These are phyloP conservation scores for Neosalanx taihuensis DNA, from an alignment of 2,797 vertebrate species.

Conservation along the genomic window DNA sequence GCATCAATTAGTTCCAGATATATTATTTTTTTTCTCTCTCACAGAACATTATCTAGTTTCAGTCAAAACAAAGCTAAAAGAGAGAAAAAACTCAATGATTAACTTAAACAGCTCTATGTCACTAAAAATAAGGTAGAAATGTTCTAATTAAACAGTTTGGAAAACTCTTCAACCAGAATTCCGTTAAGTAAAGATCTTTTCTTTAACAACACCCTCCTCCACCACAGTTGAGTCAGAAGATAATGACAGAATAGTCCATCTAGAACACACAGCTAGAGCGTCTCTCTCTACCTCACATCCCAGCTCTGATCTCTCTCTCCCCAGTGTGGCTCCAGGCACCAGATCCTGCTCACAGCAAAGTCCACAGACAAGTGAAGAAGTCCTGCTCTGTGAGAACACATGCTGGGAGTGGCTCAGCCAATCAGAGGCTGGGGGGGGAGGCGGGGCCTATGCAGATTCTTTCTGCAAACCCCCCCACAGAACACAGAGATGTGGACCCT, in stretches of 20 bases:
- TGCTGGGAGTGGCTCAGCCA: slow-evolving; percentile 47
- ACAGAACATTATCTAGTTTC: not conserved
- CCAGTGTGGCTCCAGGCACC: slow-evolving; percentile 58
- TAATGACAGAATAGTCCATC: slow-evolving; percentile 29
- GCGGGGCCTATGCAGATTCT: slow-evolving; percentile 50
- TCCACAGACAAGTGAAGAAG: slow-evolving; percentile 57
- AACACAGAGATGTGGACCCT: slow-evolving; percentile 50
- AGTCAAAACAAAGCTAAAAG: not conserved
- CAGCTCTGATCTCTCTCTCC: slow-evolving; percentile 58
- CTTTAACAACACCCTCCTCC: slow-evolving; percentile 1
- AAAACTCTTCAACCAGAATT: slow-evolving; percentile 8
- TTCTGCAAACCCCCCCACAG: slow-evolving; percentile 33
- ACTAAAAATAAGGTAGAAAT: not conserved
- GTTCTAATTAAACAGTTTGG: not conserved
- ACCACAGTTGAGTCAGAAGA: slow-evolving; percentile 16
- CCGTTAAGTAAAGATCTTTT: not conserved
- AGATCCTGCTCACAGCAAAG: slow-evolving; percentile 48
- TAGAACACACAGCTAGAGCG: slow-evolving; percentile 14
- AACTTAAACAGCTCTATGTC: not conserved
- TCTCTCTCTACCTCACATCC: slow-evolving; percentile 16
- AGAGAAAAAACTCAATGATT: not conserved
- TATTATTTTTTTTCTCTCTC: not conserved
- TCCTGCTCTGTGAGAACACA: slow-evolving; percentile 58
- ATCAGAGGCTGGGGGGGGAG: slow-evolving; percentile 46
- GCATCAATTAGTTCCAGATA: not conserved